phyloP scores from a whole-genome alignment of 2,888 invertebrate species.

The Yponomeuta malinellus region DNA sequence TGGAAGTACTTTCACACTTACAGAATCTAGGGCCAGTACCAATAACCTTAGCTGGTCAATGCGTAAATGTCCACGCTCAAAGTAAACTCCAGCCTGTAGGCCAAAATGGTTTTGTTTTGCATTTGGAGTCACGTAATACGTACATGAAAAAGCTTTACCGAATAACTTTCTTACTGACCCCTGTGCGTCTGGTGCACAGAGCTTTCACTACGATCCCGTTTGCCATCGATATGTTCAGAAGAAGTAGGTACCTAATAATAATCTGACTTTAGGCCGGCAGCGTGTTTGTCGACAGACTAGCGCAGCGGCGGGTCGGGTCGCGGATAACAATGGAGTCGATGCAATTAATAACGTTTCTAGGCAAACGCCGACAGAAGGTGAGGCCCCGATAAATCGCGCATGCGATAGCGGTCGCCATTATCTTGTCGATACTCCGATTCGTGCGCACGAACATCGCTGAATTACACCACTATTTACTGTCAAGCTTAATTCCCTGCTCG shows the following conservation, averaged over 20 bases:
- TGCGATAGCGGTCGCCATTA: slow-evolving; percentile 53
- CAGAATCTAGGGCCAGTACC: too few relatives aligned
- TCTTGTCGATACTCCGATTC: slow-evolving; percentile 68
- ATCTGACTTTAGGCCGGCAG: slow-evolving; percentile 9
- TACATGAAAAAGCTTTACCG: too few relatives aligned
- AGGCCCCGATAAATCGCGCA: slow-evolving; percentile 41
- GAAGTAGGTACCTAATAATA: neutral
- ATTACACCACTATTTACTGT: slow-evolving; percentile 72
- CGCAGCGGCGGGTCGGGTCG: neutral
- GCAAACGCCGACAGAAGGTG: slow-evolving; percentile 43
- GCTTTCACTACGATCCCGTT: too few relatives aligned
- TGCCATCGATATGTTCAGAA: neutral
- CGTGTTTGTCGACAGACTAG: neutral
- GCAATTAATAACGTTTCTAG: slow-evolving; percentile 52
- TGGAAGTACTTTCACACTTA: too few relatives aligned
- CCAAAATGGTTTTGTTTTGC: too few relatives aligned
- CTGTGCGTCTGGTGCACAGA: too few relatives aligned
- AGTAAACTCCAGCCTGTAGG: too few relatives aligned
- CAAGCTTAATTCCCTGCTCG: slow-evolving; percentile 68
- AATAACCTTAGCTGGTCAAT: too few relatives aligned
- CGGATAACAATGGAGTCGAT: slow-evolving; percentile 32
- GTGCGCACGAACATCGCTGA: slow-evolving; percentile 72
- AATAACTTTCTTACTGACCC: too few relatives aligned
- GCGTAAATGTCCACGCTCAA: too few relatives aligned
- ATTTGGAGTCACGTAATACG: too few relatives aligned